Evolutionary conservation across 2,113 vertebrate genomes (phyloP).

Genomic region (Macheiramphus alcinus): DNA sequence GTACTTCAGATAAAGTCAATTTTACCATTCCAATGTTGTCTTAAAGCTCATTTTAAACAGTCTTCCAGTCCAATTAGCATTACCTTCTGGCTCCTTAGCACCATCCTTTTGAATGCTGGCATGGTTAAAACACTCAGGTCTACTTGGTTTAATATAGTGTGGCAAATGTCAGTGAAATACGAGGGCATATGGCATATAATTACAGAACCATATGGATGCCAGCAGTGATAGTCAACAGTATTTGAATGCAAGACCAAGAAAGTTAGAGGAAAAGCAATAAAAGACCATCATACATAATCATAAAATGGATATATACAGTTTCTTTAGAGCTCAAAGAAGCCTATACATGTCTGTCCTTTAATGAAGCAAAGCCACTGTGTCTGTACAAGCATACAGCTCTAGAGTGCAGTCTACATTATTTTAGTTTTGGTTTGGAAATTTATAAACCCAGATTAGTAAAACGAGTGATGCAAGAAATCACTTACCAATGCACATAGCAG

Average conservation of each 20-base stretch:
- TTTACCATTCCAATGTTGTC: background rate
- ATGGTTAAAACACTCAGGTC: background rate
- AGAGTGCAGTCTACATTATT: accelerated
- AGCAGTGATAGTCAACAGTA: background rate
- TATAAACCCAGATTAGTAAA: background rate
- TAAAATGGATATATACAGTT: background rate
- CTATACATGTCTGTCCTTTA: background rate
- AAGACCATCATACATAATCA: background rate
- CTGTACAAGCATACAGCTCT: accelerated
- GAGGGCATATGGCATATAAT: conserved; percentile 42
- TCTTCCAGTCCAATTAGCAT: conserved; percentile 49
- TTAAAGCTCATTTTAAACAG: conserved; percentile 23
- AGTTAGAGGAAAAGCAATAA: background rate
- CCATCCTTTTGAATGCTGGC: background rate
- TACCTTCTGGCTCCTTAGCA: conserved; percentile 5
- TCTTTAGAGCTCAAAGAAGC: background rate
- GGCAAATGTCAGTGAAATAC: conserved; percentile 10
- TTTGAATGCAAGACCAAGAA: background rate
- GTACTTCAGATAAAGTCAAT: background rate
- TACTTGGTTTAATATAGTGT: background rate
- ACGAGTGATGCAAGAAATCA: background rate
- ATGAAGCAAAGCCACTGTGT: background rate
- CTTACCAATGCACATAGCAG: conserved; percentile 87
- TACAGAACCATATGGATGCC: conserved; percentile 42
- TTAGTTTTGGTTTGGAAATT: background rate